Percentiles rank a stretch among this genome's conserved stretches.
Conservation (phyloP, 2,113 vertebrate genomes). For the Holacanthus passer region DNA sequence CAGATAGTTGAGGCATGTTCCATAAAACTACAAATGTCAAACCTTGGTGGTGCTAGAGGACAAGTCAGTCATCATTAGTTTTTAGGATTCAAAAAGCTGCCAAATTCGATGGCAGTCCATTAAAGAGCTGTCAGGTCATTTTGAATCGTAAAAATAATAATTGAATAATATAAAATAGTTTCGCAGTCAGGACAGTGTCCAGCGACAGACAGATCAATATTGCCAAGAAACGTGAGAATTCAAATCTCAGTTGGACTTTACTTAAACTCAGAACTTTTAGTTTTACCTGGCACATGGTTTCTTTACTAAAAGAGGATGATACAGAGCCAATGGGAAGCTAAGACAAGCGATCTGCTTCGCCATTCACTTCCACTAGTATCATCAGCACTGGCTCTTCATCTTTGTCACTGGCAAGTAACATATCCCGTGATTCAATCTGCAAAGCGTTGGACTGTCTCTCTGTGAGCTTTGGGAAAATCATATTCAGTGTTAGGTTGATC, state of each 20-base stretch:
- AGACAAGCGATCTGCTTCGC: background rate
- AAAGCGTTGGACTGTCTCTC: background rate
- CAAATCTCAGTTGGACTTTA: background rate
- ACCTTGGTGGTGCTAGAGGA: too few relatives aligned
- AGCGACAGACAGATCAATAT: background rate
- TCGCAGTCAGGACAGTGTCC: background rate
- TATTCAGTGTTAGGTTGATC: conserved; percentile 27
- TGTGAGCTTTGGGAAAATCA: conserved; percentile 22
- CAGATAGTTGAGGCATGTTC: too few relatives aligned
- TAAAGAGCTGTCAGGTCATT: background rate
- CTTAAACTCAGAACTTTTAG: background rate
- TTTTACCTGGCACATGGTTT: background rate
- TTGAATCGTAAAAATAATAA: background rate
- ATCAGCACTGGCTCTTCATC: conserved; percentile 10
- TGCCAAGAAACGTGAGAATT: background rate
- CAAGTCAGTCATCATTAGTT: too few relatives aligned
- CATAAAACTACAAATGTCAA: too few relatives aligned
- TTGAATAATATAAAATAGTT: background rate
- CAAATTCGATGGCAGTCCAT: background rate
- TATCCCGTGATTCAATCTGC: conserved; percentile 11
- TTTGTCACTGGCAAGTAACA: conserved; percentile 27
- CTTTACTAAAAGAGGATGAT: background rate
- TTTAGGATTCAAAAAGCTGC: too few relatives aligned
- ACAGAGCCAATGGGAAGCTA: background rate
- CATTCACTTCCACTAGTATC: background rate